Base-by-base conservation (phyloP, 2,888 invertebrate genomes). In the Apamea monoglypha region DNA sequence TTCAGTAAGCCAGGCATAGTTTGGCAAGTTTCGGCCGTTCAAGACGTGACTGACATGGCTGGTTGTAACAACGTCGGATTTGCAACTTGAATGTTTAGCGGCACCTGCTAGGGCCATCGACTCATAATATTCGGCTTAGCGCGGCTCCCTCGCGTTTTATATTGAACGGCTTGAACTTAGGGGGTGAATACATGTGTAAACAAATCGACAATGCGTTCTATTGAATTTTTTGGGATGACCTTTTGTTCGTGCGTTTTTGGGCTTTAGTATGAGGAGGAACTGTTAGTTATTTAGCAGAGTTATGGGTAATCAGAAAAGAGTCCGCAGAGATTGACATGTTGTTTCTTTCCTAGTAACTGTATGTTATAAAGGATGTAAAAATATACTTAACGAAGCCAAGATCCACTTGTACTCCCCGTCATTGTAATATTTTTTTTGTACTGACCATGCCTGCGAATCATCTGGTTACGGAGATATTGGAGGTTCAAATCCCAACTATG, bases 41-140 rank as follows among this genome's bases (percentile, higher is more conserved):
- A 83, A 90, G 86, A 94, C 93, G 93, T 93, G 93, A 93, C 93
- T 91, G 91, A 92, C 92, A 92, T 91, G 88, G 86, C 90, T 85
- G 90, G 67, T 88, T 91, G 81, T 74, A 82, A 89, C 82, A 81
- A 70, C 82, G 68, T 68, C 63, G 76, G 78, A 87, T 88, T 88
- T 87, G 88, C 93, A 94, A 95, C 93, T 95, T 94, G 92, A 94
- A 94, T 94, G 94, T 95, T 96, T 97, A 96, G 93, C 96, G 89
- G 94, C 97, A 97, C 97, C 97, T 96, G 96, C 90, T 93, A 80
- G 94, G 93, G 91, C 95, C 91, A 95, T 96, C 94, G 93, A 93
- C 97, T 97, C 97, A 97, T 97, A 97, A 97, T 97, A 97, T 97
- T 97, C 97, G 95, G 97, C 97, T 97, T 97, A 97, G 95, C 96